Evolutionary conservation across 2,797 vertebrate genomes (phyloP), one percentile per base, ranked within the genome.

Genomic region (Thunnus albacares): DNA sequence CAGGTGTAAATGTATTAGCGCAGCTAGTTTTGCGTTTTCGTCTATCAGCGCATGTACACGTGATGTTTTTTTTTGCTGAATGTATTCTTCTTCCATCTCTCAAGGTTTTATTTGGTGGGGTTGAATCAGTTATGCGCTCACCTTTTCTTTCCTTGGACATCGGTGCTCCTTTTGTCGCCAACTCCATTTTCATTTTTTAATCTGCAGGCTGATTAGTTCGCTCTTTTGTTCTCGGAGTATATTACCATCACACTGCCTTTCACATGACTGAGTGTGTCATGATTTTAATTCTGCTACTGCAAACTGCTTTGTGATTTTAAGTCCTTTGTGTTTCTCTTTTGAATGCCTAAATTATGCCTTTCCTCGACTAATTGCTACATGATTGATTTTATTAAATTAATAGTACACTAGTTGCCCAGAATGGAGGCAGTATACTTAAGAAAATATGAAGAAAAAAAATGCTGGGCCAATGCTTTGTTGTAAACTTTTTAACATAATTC

Each of bases 341-440:
- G 73, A 91, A 77, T 9, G 24, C 67, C 79, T 38, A 77, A 88
- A 85, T 88, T 63, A 72, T 78, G 77, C 77, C 59, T 87, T 87
- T 89, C 56, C 70, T 74, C 69, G 49, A 79, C 87, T 92, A 93
- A 93, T 90, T 89, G 85, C 83, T 68, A 82, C 88, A 76, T 88
- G 88, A 92, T 87, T 89, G 85, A 92, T 84, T 92, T 92, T 77
- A 77, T 90, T 68, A 84, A 90, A 84, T 80, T 74, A 82, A 87
- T 71, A 77, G 64, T 87, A 84, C 62, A 62, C 81, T 62, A 59
- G 76, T 72, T 78, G 59, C 80, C 33, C 75, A 67, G 70, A 69
- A 69, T 83, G 64, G 7, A 49, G 47, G 1, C 7, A 8, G 8
- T 51, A 51, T 18, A 51, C 47, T 51, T 8, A 28, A 64, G 57